These are phyloP conservation scores for Brachionus sp. DNA, from an alignment of 1,140 invertebrate genomes.

Conservation along the genomic window DNA sequence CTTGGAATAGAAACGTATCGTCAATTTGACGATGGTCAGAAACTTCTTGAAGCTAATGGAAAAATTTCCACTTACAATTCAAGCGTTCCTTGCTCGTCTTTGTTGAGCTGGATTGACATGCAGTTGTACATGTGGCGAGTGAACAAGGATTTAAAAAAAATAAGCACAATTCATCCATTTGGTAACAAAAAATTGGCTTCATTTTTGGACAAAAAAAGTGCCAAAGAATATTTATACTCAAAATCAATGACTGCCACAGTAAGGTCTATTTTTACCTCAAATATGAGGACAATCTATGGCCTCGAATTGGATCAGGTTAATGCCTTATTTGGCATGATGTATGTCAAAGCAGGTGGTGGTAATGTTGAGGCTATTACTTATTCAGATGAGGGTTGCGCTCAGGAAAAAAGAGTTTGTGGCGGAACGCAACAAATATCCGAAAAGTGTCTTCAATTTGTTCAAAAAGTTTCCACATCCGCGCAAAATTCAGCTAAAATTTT, in stretches of 20 bases:
- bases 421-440: conserved; percentile 59
- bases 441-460: conserved; percentile 52
- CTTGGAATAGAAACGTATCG: conserved; percentile 52
- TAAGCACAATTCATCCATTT: conserved; percentile 19
- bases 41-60: conserved; percentile 54
- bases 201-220: not conserved
- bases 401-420: conserved; percentile 48
- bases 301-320: conserved; percentile 57
- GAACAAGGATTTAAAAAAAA: conserved; percentile 4
- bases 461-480: conserved; percentile 35
- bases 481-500: conserved; percentile 49
- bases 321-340: conserved; percentile 57
- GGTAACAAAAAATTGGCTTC: not conserved
- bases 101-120: conserved; percentile 46
- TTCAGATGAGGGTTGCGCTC: conserved; percentile 47
- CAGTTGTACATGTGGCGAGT: not conserved
- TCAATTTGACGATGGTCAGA: conserved; percentile 55
- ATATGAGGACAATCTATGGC: conserved; percentile 52
- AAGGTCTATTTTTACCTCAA: conserved; percentile 50
- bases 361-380: conserved; percentile 54
- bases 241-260: conserved; percentile 48
- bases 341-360: conserved; percentile 56
- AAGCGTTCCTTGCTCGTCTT: conserved; percentile 55
- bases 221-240: conserved; percentile 21
- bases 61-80: conserved; percentile 51